phyloP scores from a whole-genome alignment of 2,888 invertebrate genomes.

The Tolmerus cingulatus region DNA sequence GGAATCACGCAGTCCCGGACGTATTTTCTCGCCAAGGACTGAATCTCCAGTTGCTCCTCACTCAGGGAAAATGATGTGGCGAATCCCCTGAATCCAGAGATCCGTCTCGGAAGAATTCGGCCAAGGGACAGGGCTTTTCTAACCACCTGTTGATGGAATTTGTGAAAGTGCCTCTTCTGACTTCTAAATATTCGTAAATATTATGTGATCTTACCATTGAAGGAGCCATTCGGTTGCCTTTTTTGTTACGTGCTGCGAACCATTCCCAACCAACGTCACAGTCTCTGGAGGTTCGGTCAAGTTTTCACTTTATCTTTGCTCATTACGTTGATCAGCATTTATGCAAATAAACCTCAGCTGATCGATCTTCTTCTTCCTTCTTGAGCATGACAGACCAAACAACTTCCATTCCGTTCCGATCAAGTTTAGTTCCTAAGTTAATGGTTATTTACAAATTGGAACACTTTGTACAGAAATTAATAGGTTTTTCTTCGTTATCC shows the following conservation, averaged over 20 bases:
- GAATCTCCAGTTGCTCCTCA: slow-evolving; percentile 62
- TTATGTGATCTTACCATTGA: not conserved
- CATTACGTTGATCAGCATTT: not conserved
- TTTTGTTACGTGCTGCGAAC: not conserved
- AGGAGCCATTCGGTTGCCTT: not conserved
- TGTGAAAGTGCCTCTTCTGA: not conserved
- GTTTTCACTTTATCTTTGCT: not conserved
- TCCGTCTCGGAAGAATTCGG: not conserved
- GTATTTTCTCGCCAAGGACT: slow-evolving; percentile 75
- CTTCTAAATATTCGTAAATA: not conserved
- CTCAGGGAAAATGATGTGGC: slow-evolving; percentile 55
- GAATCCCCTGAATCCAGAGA: not conserved
- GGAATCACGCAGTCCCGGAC: slow-evolving; percentile 92
- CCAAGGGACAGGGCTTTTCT: not conserved
- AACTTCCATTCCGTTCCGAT: not conserved
- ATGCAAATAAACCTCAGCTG: not conserved
- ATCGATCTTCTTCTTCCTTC: not conserved
- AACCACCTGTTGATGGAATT: not conserved
- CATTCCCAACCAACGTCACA: not conserved
- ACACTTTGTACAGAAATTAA: not conserved
- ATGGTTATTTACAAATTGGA: not conserved
- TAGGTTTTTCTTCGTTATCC: not conserved
- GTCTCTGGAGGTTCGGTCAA: not conserved
- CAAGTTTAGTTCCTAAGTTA: not conserved
- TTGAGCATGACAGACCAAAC: not conserved